Evolutionary conservation across 2,113 vertebrate genomes (phyloP).

Genomic region (Holacanthus passer): DNA sequence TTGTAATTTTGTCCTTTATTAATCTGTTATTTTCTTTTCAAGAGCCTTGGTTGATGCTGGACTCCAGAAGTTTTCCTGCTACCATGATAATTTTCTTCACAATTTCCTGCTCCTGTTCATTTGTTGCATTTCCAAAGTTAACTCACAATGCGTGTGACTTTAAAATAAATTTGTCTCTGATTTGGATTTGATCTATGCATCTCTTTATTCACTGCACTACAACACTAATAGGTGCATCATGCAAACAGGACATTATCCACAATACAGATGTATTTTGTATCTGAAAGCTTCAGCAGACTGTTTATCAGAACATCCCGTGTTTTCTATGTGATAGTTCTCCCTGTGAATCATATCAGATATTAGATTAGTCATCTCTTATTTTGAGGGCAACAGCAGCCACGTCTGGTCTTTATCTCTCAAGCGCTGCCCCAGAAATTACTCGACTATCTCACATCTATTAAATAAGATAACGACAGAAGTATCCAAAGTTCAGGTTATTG

Average conservation of each 20-base stretch:
- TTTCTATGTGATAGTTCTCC: constrained; percentile 36
- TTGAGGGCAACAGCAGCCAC: constrained; percentile 25
- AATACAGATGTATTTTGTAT: constrained; percentile 13
- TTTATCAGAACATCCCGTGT: constrained; percentile 52
- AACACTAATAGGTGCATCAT: constrained; percentile 8
- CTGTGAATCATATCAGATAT: constrained; percentile 56
- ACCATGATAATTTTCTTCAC: background rate
- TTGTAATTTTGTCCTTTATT: background rate
- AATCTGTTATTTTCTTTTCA: background rate
- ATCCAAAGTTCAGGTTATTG: constrained; percentile 11
- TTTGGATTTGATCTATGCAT: background rate
- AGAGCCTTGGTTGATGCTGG: background rate
- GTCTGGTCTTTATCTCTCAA: constrained; percentile 46
- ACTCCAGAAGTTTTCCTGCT: too few species aligned
- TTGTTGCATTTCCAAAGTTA: background rate
- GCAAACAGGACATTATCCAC: constrained; percentile 21
- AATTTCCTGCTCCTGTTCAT: background rate
- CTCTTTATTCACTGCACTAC: background rate
- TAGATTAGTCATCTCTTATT: constrained; percentile 52
- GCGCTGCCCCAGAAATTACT: constrained; percentile 8
- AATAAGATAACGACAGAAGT: constrained; percentile 7
- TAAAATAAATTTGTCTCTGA: background rate
- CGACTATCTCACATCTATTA: constrained; percentile 11
- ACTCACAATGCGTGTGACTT: background rate
- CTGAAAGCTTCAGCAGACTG: constrained; percentile 17